phyloP scores from a whole-genome alignment of 2,113 vertebrate species.

The Neogobius melanostomus region DNA sequence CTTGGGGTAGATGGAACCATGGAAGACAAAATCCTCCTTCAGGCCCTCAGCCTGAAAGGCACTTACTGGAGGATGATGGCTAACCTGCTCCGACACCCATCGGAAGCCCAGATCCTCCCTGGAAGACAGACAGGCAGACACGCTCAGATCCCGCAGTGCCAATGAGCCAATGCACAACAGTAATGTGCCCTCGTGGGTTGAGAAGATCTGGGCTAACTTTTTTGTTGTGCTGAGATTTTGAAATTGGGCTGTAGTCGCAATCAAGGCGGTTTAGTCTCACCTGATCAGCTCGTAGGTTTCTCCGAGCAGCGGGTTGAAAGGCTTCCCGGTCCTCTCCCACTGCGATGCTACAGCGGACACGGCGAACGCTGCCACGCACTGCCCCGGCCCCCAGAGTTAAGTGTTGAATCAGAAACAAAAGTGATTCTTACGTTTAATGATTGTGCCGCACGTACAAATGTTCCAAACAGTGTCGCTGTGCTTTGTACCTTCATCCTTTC shows the following conservation, averaged over 20 bases:
- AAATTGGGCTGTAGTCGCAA: no score
- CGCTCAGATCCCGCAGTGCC: not conserved
- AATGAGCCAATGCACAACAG: not conserved
- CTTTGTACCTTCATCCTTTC: conserved; percentile 91
- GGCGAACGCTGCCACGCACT: conserved; percentile 96
- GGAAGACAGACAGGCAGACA: conserved; percentile 13
- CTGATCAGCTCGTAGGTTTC: conserved; percentile 95
- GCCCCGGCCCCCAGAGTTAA: not conserved
- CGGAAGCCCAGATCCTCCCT: conserved; percentile 97
- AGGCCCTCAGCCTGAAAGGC: conserved; percentile 96
- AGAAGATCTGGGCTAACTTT: no score
- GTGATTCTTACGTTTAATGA: not conserved
- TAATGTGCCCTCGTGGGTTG: no score
- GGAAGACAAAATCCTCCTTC: conserved; percentile 91
- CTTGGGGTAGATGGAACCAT: conserved; percentile 97
- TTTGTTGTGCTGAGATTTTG: no score
- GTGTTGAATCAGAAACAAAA: not conserved
- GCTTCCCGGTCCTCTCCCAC: conserved; percentile 97
- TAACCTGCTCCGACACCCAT: conserved; percentile 96
- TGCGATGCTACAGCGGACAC: conserved; percentile 97
- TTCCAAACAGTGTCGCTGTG: not conserved
- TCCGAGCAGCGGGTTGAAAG: conserved; percentile 94
- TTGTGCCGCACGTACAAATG: not conserved
- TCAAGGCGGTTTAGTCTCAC: conserved; percentile 63
- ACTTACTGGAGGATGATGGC: conserved; percentile 96